phyloP scores from a whole-genome alignment of 2,888 invertebrate genomes.

The Caenorhabditis afra region DNA sequence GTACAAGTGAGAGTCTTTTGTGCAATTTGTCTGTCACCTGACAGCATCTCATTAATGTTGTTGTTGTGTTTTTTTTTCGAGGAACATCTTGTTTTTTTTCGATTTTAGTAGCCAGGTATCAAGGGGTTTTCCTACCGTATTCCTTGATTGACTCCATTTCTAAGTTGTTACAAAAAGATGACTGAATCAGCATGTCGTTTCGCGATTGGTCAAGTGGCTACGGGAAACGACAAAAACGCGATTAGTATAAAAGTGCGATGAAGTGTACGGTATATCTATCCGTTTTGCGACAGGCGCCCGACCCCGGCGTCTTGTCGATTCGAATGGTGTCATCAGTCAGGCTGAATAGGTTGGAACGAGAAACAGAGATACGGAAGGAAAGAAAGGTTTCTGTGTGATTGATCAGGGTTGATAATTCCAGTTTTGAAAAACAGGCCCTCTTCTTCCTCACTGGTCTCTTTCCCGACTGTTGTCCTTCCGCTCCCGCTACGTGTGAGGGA shows the following conservation, averaged over 20 bases:
- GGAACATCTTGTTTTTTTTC: background rate
- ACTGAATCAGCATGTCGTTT: background rate
- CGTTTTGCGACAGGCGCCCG: constrained; percentile 2
- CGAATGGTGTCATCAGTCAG: constrained; percentile 38
- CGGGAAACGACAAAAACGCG: background rate
- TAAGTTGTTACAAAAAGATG: background rate
- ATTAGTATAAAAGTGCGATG: constrained; percentile 48
- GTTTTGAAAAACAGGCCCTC: background rate
- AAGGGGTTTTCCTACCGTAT: background rate
- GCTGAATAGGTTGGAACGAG: constrained; percentile 51
- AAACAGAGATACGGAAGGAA: background rate
- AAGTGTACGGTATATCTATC: constrained; percentile 25
- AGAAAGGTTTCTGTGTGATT: constrained; percentile 8
- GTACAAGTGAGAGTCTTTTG: background rate
- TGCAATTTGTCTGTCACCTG: constrained; percentile 18
- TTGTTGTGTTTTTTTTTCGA: background rate
- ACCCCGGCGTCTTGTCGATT: constrained; percentile 7
- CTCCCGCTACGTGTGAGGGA: background rate
- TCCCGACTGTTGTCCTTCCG: background rate
- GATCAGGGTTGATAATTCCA: background rate
- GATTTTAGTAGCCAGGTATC: too few species aligned
- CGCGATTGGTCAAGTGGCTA: constrained; percentile 12
- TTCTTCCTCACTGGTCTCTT: too few species aligned
- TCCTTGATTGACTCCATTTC: background rate
- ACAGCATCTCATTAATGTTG: constrained; percentile 23